Evolutionary conservation across 2,113 vertebrate genomes (phyloP).

Genomic region (Oncorhynchus mykiss): DNA sequence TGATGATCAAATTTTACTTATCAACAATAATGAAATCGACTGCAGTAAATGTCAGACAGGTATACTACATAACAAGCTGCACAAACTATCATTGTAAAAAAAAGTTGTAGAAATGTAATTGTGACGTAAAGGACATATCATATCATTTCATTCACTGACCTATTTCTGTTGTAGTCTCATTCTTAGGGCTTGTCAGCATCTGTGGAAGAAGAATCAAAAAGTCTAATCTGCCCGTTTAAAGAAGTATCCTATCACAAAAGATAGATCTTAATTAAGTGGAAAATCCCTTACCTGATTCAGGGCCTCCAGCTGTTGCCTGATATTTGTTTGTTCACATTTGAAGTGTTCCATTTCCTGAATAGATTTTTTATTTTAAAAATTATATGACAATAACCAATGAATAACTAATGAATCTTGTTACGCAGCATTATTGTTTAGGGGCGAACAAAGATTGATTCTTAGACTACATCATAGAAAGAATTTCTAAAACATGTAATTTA

Average conservation of each 20-base stretch:
- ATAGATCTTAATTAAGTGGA: neutral
- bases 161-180: constrained; percentile 14
- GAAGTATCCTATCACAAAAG: too few species aligned
- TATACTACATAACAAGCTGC: neutral
- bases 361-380: too few species aligned
- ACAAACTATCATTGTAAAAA: too few species aligned
- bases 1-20: neutral
- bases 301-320: constrained; percentile 48
- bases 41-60: neutral
- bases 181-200: neutral
- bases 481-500: neutral
- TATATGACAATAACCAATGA: too few species aligned
- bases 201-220: constrained; percentile 1
- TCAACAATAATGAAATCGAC: neutral
- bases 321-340: constrained; percentile 47
- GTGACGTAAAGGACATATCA: neutral
- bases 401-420: too few species aligned
- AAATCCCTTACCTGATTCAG: constrained; percentile 48
- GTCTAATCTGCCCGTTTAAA: too few species aligned
- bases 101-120: too few species aligned
- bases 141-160: constrained; percentile 26
- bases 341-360: constrained; percentile 47
- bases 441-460: too few species aligned
- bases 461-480: too few species aligned
- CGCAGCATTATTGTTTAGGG: too few species aligned